Base-by-base conservation (phyloP, 2,888 invertebrate species). In the Fragum sueziense region DNA sequence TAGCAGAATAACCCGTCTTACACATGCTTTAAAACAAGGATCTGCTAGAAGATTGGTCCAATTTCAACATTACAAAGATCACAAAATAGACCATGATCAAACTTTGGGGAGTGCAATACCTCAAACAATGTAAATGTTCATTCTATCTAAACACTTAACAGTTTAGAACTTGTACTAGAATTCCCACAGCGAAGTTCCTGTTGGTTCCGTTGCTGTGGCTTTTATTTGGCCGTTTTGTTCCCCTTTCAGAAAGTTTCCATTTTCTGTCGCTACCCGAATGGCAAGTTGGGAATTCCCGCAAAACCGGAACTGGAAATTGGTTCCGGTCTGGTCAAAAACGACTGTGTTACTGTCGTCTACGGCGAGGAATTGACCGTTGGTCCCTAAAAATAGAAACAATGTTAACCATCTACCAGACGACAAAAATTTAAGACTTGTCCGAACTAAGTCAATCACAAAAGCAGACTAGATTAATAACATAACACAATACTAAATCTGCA, bases 301-400 rank as follows among this genome's bases (percentile, higher is more conserved):
- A 90, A 99, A 95, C 94, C 98, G 98, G 91, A 99, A 95, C 93
- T 96, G 96, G 95, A 98, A 98, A 70, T 97, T 97, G 90, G 96
- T 96, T 25, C 97, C 96, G 31, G 41, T 25, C 33, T 96, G 95
- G 93, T 98, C 98, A 79, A 97, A 97, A 47, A 96, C 95, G 75
- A 98, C 96, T 14, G 86, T 85, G 73, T 96, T 95, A 93, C 98
- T 98, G 88, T 96, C 96, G 92, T 97, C 97, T 73, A 97, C 96
- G 93, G 97, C 96, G 98, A 98, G 98, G 94, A 97, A 99, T 93
- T 97, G 97, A 90, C 97, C 97, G 94, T 97, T 97, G 93, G 96
- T 96, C 87, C 97, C 97, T 97, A 94, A 25, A 94, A 86, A 33
- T 2, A 41, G 25, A 31, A 31, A 29, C 14, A 6, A n/a, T 20